Evolutionary conservation across 2,113 vertebrate genomes (phyloP).

Genomic region (Tragelaphus imberbis): DNA sequence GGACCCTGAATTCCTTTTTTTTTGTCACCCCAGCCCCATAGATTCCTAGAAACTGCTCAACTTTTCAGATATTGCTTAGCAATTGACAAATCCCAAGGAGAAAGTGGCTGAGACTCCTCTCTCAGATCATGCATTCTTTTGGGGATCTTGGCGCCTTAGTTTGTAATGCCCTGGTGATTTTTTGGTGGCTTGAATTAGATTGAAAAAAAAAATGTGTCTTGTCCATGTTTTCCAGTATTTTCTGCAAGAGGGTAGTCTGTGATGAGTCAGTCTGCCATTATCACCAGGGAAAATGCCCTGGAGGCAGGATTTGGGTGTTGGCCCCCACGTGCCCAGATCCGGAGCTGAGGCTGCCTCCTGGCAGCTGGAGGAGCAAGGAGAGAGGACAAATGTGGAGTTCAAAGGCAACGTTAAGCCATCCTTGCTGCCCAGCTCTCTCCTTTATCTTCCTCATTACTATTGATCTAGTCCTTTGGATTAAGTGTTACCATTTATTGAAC

Average conservation of each 20-base stretch:
- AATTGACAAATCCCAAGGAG: not conserved
- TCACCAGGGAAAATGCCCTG: not conserved
- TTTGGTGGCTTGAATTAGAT: not conserved
- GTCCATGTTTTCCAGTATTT: not conserved
- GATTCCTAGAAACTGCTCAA: not conserved
- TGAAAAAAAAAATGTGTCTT: not conserved
- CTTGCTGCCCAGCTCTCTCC: not conserved
- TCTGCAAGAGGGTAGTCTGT: not conserved
- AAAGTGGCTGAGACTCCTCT: not conserved
- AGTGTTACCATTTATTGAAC: not conserved
- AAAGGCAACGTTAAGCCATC: not conserved
- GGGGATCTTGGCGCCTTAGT: not conserved
- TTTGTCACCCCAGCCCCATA: not conserved
- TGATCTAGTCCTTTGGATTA: not conserved
- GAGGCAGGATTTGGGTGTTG: not conserved
- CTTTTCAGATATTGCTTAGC: not conserved
- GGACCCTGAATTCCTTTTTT: not conserved
- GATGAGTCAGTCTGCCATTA: not conserved
- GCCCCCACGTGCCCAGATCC: not conserved
- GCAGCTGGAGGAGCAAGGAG: not conserved
- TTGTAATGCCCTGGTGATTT: not conserved
- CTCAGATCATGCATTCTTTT: not conserved
- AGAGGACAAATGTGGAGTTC: no score
- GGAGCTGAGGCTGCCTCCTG: not conserved
- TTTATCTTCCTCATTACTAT: not conserved